These are phyloP conservation scores for Palythoa heliodiscus DNA, from an alignment of 92 coral and sea anemone species.

Conservation along the genomic window DNA sequence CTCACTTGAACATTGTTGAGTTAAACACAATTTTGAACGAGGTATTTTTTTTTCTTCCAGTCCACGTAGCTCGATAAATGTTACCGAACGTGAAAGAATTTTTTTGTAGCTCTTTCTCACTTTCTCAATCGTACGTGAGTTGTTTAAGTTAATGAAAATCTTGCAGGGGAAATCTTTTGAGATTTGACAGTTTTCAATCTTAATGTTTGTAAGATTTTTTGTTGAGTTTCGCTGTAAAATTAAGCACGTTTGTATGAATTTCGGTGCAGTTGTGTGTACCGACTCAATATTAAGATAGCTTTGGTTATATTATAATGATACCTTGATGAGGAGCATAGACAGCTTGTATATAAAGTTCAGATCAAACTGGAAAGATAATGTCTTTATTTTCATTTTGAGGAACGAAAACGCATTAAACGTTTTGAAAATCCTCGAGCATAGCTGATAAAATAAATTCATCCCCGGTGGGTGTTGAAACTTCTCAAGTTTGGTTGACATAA, in stretches of 20 bases:
- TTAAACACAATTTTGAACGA: conserved; percentile 39
- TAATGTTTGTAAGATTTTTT: conserved; percentile 61
- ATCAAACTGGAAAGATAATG: conserved; percentile 68
- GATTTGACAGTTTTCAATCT: conserved; percentile 56
- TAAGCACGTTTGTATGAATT: conserved; percentile 80
- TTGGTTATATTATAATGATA: conserved; percentile 69
- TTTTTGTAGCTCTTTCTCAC: conserved; percentile 24
- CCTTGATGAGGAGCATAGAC: conserved; percentile 57
- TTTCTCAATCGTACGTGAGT: conserved; percentile 26
- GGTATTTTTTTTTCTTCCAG: conserved; percentile 26
- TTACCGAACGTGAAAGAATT: conserved; percentile 35
- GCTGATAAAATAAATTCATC: conserved; percentile 48
- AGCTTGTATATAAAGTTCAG: conserved; percentile 76
- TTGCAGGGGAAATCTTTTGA: conserved; percentile 31
- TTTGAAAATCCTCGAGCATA: conserved; percentile 65
- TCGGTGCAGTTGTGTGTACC: conserved; percentile 69
- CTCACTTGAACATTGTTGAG: conserved; percentile 47
- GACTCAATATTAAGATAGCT: conserved; percentile 62
- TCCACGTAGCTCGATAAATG: conserved; percentile 16
- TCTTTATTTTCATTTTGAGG: conserved; percentile 93
- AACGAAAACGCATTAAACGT: conserved; percentile 88
- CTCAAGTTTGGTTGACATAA: conserved; percentile 45
- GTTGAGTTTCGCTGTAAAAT: conserved; percentile 73
- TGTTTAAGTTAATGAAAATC: conserved; percentile 10
- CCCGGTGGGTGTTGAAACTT: conserved; percentile 47